Evolutionary conservation across 2,888 invertebrate genomes (phyloP).

Genomic region (Agriotes lineatus): DNA sequence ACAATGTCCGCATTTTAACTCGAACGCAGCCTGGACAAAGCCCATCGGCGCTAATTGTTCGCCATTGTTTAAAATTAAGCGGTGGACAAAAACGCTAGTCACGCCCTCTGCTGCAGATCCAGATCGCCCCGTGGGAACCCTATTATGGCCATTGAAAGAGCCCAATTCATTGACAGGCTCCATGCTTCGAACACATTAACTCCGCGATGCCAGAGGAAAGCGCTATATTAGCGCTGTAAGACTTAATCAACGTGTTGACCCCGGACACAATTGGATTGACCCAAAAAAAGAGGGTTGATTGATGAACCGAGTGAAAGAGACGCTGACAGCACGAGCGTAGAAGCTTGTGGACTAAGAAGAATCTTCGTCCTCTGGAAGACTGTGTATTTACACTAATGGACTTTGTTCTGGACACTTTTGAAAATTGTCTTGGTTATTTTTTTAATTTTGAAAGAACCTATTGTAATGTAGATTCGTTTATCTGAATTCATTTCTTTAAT

Average conservation of each 20-base stretch:
- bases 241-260: conserved; percentile 26
- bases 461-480: no score
- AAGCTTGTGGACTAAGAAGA: neutral
- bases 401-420: no score
- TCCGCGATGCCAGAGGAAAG: conserved; percentile 42
- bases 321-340: neutral
- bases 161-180: conserved; percentile 49
- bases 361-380: neutral
- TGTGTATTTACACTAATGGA: no score
- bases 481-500: no score
- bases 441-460: no score
- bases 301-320: conserved; percentile 25
- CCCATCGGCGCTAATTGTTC: conserved; percentile 46
- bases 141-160: conserved; percentile 47
- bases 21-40: conserved; percentile 20
- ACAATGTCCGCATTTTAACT: conserved; percentile 24
- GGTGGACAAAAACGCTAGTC: conserved; percentile 38
- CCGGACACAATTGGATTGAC: conserved; percentile 11
- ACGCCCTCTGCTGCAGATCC: conserved; percentile 40
- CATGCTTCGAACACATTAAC: conserved; percentile 32
- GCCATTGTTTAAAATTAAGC: conserved; percentile 47
- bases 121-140: conserved; percentile 49
- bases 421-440: no score
- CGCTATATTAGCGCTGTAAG: conserved; percentile 12
- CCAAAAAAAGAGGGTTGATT: conserved; percentile 11